Conservation (phyloP, 2,888 invertebrate genomes). For the Epistrophella euchroma region DNA sequence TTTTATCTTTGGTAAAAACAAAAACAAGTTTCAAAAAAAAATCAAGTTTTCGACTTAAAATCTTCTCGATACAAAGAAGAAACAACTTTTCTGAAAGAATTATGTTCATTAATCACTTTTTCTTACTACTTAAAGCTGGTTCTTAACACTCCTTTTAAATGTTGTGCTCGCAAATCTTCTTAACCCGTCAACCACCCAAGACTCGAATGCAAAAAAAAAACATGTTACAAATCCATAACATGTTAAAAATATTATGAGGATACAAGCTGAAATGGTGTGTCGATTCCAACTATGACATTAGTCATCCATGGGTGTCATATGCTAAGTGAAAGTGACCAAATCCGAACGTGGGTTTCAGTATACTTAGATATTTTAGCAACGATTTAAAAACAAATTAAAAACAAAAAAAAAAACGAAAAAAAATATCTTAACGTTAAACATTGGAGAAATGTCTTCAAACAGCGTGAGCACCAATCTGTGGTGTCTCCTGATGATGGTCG, state of each 20-base stretch:
- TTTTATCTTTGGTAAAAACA: not conserved
- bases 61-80: not conserved
- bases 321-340: constrained; percentile 71
- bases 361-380: not conserved
- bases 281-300: constrained; percentile 46
- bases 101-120: not conserved
- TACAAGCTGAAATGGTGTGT: constrained; percentile 35
- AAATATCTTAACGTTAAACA: constrained; percentile 32
- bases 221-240: constrained; percentile 26
- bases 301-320: constrained; percentile 58
- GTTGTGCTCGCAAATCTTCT: constrained; percentile 7
- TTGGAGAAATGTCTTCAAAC: constrained; percentile 52
- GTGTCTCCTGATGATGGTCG: constrained; percentile 14
- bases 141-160: constrained; percentile 18
- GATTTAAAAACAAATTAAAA: not conserved
- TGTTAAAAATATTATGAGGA: not conserved
- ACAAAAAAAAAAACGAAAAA: not conserved
- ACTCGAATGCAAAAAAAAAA: not conserved
- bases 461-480: constrained; percentile 38
- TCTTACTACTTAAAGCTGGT: not conserved
- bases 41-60: not conserved
- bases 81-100: not conserved
- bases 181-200: constrained; percentile 19
- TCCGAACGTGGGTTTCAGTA: constrained; percentile 11
- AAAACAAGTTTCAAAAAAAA: not conserved